phyloP scores from a whole-genome alignment of 2,113 vertebrate genomes.

The Eira barbara region DNA sequence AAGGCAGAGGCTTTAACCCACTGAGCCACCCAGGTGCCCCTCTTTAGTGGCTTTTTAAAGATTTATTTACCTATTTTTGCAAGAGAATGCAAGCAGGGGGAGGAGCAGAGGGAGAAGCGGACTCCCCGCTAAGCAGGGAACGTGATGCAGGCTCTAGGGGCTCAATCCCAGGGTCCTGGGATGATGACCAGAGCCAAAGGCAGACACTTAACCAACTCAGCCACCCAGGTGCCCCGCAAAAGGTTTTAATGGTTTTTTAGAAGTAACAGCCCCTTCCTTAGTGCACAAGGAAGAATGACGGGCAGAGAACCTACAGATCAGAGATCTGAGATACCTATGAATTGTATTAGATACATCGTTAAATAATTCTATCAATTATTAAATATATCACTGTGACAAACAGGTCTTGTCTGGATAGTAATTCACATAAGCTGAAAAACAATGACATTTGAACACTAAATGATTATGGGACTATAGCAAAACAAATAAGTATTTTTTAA shows the following conservation, averaged over 20 bases:
- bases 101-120: background rate
- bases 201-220: background rate
- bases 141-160: background rate
- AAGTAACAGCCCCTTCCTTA: background rate
- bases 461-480: background rate
- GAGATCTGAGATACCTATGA: background rate
- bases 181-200: background rate
- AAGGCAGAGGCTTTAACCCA: too few species aligned
- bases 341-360: background rate
- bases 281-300: background rate
- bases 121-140: background rate
- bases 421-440: background rate
- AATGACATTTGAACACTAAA: background rate
- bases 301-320: background rate
- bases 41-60: background rate
- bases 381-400: background rate
- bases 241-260: background rate
- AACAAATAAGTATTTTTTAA: background rate
- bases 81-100: background rate
- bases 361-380: background rate
- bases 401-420: background rate
- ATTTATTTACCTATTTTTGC: background rate
- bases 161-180: background rate
- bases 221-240: background rate
- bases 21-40: too few species aligned